Evolutionary conservation across 2,888 invertebrate genomes (phyloP), one percentile per base, ranked within the genome.

Genomic region (Acronicta leporina): DNA sequence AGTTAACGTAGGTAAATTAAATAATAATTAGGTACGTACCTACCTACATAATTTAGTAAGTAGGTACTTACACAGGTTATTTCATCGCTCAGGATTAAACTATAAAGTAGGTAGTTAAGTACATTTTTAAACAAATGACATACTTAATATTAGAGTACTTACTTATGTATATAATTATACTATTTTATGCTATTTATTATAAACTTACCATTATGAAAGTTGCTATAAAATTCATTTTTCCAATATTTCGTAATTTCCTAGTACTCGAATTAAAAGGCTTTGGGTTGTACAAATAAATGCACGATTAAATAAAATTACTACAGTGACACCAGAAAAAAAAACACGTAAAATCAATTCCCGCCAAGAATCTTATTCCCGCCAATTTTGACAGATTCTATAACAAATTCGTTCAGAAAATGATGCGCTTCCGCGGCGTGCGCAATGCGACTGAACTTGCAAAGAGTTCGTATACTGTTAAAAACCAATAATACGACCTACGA

Each of bases 401-500:
- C 33, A 50, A 10, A 53, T 52, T 43, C 47, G 49, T 60, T 64
- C 53, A 20, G 33, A 38, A 71, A 64, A 35, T 7, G 56, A 67
- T 65, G 60, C 63, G 68, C 57, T 67, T 55, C 33, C 62, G 60
- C 62, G 67, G 66, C 72, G 68, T 55, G 50, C 68, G 41, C 62
- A 59, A 52, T 25, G 30, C 69, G 66, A 80, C 80, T 80, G 76
- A 64, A 46, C 44, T 55, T 8, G 30, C 49, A 49, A 45, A 35
- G 41, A 63, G 57, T 53, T 58, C 55, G 53, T 40, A 53, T 53
- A 45, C 33, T 52, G 25, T 35, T 40, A 42, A 44, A 40, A 52
- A 41, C 46, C n/a, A 38, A 38, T 52, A 50, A n/a, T 42, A 7
- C 73, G 70, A 80, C 68, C 71, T 75, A 38, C 65, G 76, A 80